Evolutionary conservation across 2,888 invertebrate species (phyloP).

Genomic region (Arenicola marina): DNA sequence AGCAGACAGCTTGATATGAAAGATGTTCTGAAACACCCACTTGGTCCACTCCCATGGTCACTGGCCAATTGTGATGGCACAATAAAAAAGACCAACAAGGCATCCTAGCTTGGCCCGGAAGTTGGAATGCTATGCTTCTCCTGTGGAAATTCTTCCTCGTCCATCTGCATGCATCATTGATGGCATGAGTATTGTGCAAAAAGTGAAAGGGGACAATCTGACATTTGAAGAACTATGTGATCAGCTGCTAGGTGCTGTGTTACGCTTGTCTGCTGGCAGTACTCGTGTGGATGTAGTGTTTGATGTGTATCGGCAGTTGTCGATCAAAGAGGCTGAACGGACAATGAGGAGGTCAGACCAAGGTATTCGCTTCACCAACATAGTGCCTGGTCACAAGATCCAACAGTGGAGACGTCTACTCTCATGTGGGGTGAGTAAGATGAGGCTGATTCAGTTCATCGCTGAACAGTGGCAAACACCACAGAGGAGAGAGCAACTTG

Average conservation of each 20-base stretch:
- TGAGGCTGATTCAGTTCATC: constrained; percentile 21
- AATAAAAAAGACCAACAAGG: constrained; percentile 23
- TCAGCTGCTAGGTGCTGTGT: constrained; percentile 8
- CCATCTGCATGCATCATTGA: constrained; percentile 19
- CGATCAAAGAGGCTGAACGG: constrained; percentile 28
- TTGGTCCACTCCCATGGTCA: constrained; percentile 28
- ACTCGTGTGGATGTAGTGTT: constrained; percentile 16
- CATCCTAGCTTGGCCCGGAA: constrained; percentile 11
- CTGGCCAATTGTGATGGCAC: constrained; percentile 22
- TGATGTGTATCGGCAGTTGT: constrained; percentile 22
- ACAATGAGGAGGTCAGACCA: constrained; percentile 11
- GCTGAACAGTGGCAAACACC: constrained; percentile 16
- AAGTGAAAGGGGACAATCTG: constrained; percentile 17
- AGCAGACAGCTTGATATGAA: background rate
- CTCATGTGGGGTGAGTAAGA: constrained; percentile 3
- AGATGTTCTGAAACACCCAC: constrained; percentile 22
- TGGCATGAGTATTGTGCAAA: constrained; percentile 26
- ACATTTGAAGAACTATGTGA: constrained; percentile 24
- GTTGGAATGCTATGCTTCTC: constrained; percentile 17
- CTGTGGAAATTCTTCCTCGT: constrained; percentile 13
- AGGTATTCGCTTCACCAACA: constrained; percentile 16
- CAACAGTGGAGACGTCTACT: constrained; percentile 18
- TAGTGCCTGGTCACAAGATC: constrained; percentile 20
- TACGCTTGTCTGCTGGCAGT: constrained; percentile 3
- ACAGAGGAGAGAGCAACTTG: constrained; percentile 10